A percentile compares a stretch with the other conserved stretches of the same genome.
These are phyloP conservation scores for Heliconius hortense DNA, from an alignment of 2,888 invertebrate species.

Conservation along the genomic window DNA sequence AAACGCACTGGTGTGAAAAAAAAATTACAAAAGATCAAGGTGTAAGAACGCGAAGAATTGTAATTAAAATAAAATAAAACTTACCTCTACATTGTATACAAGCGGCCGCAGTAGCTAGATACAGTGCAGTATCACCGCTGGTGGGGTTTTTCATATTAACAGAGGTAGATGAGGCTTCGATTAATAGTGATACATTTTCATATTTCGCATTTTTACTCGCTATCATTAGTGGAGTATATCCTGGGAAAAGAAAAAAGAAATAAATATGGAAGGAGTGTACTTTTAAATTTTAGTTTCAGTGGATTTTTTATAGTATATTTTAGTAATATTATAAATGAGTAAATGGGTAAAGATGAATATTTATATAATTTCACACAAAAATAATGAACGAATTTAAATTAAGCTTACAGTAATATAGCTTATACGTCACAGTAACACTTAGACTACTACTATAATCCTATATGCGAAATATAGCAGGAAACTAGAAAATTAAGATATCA, in stretches of 20 bases:
- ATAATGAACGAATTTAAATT: no score
- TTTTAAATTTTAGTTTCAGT: background rate
- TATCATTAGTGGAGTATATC: conserved; percentile 76
- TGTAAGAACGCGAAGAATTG: background rate
- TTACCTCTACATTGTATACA: conserved; percentile 60
- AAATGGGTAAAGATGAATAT: no score
- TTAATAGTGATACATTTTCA: conserved; percentile 58
- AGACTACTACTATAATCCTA: no score
- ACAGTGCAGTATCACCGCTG: conserved; percentile 76
- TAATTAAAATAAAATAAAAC: background rate
- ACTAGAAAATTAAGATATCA: background rate
- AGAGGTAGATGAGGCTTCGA: conserved; percentile 54
- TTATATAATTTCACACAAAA: no score
- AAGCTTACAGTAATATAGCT: no score
- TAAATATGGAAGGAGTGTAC: background rate
- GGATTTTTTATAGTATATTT: background rate
- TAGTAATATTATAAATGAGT: background rate
- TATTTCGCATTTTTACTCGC: conserved; percentile 61
- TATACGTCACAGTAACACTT: no score
- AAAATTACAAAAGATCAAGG: background rate
- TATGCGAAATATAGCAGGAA: background rate
- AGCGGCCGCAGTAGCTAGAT: conserved; percentile 67
- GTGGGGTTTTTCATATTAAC: conserved; percentile 66
- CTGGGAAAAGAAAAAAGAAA: conserved; percentile 48
- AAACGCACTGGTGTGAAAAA: no score